Conservation (phyloP, 2,888 invertebrate species). For the Tinea pellionella region DNA sequence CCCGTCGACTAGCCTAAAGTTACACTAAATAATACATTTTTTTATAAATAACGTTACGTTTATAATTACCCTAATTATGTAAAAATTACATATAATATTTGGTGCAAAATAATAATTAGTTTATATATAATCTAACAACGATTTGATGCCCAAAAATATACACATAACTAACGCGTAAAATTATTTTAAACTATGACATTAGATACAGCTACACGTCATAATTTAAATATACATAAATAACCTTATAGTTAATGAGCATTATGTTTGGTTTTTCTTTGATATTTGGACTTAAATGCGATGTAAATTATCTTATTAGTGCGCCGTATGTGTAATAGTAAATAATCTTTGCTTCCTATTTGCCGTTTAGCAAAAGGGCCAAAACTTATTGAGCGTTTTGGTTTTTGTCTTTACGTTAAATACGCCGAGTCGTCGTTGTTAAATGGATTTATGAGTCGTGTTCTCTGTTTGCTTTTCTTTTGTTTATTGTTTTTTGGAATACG, state of each 20-base stretch:
- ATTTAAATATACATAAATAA: neutral
- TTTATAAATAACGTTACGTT: neutral
- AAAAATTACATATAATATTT: slow-evolving; percentile 15
- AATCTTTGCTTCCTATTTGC: slow-evolving; percentile 30
- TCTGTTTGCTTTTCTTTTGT: slow-evolving; percentile 14
- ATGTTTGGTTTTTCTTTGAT: neutral
- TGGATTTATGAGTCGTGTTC: slow-evolving; percentile 47
- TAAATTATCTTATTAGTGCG: slow-evolving; percentile 12
- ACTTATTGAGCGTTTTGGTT: slow-evolving; percentile 23
- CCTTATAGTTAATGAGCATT: slow-evolving; percentile 9
- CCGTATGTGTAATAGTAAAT: slow-evolving; percentile 20
- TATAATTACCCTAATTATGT: neutral
- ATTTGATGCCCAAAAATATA: slow-evolving; percentile 19
- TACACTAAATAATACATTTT: slow-evolving; percentile 20
- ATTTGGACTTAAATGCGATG: slow-evolving; percentile 12
- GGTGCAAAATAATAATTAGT: slow-evolving; percentile 19
- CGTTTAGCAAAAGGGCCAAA: slow-evolving; percentile 29
- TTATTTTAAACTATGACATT: neutral
- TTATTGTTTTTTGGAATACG: slow-evolving; percentile 57
- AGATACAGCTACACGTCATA: neutral
- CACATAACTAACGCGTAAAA: slow-evolving; percentile 17
- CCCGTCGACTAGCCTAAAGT: slow-evolving; percentile 63
- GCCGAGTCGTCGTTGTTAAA: slow-evolving; percentile 39
- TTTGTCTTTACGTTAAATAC: slow-evolving; percentile 18
- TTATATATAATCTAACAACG: slow-evolving; percentile 8